phyloP scores from a whole-genome alignment of 1,140 invertebrate species.

The Aphelinus certus region DNA sequence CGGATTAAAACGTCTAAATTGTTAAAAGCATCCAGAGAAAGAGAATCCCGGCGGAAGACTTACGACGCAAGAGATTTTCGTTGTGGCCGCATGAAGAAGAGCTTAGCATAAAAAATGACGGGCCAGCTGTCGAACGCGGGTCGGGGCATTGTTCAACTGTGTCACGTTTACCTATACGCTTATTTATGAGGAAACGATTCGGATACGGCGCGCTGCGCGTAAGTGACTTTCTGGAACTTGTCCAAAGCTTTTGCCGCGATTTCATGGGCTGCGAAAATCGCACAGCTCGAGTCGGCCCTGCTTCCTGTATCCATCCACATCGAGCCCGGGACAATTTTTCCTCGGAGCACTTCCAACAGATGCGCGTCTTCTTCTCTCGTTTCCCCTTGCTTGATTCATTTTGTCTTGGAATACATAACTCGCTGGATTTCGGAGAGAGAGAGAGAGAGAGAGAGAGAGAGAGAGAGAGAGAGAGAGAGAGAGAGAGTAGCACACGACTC shows the following conservation, averaged over 20 bases:
- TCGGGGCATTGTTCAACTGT: conserved; percentile 15
- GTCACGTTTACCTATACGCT: conserved; percentile 24
- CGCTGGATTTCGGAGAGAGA: too few relatives aligned
- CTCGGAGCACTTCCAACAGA: neutral
- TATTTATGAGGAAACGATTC: conserved; percentile 35
- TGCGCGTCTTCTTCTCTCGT: neutral
- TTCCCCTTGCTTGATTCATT: neutral
- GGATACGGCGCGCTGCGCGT: conserved; percentile 7
- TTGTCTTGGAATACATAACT: too few relatives aligned
- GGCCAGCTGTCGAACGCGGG: too few relatives aligned
- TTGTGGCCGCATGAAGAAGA: too few relatives aligned
- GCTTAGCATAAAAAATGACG: too few relatives aligned
- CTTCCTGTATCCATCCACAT: neutral
- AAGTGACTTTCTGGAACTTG: conserved; percentile 37
- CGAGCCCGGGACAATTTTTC: conserved; percentile 8
- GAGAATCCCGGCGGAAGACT: too few relatives aligned
- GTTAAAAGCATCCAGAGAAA: too few relatives aligned
- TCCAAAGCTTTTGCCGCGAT: conserved; percentile 26
- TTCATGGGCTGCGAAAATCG: conserved; percentile 32
- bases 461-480: too few relatives aligned
- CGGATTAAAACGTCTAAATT: too few relatives aligned
- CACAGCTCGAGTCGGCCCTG: neutral
- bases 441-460: too few relatives aligned
- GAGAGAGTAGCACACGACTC: too few relatives aligned
- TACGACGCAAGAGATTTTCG: too few relatives aligned